Evolutionary conservation across 2,888 invertebrate genomes (phyloP), one percentile per base, ranked within the genome.

Genomic region (Lepidonotus clava): DNA sequence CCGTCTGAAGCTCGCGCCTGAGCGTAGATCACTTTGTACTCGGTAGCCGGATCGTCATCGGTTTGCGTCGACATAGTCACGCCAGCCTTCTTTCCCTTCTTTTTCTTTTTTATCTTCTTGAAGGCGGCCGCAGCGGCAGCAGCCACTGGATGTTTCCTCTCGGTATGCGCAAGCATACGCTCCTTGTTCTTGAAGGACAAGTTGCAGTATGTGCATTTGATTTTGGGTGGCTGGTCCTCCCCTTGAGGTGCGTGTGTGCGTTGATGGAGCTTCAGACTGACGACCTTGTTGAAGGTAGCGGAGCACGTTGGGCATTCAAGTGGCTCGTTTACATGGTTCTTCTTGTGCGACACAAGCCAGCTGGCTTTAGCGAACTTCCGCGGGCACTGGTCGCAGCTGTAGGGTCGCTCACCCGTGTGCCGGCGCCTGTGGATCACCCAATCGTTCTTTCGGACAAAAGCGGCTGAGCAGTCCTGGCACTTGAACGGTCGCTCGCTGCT

Each of bases 51-150:
- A 21, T 71, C 71, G 5, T 71, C 71, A 2, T 71, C 71, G 36
- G 71, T 71, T 38, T 71, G 71, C 34, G 71, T 71, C 38, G 71
- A 71, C 71, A 71, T 71, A 21, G 71, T 71, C 71, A 71, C 71
- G 6, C 21, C 71, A 2, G 24, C 38, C 38, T 71, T 71, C 5
- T n/a, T 56, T 38, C 38, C 38, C 71, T 71, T 71, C 38, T 71
- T 71, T n/a, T 71, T 71, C 38, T 71, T 71, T n/a, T n/a, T n/a
- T n/a, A n/a, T n/a, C 71, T 71, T 71, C 14, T 38, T 38, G 34
- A 18, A 18, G 0, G 71, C 71, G 34, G 71, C 71, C 14, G 71
- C 71, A 18, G 71, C 71, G 5, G 38, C 71, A 4, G 46, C 46
- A 8, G 18, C 46, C 46, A 46, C 46, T 18, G 71, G 36, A 24